Base-by-base conservation (phyloP, 2,888 invertebrate genomes). In the Drosophila recens region DNA sequence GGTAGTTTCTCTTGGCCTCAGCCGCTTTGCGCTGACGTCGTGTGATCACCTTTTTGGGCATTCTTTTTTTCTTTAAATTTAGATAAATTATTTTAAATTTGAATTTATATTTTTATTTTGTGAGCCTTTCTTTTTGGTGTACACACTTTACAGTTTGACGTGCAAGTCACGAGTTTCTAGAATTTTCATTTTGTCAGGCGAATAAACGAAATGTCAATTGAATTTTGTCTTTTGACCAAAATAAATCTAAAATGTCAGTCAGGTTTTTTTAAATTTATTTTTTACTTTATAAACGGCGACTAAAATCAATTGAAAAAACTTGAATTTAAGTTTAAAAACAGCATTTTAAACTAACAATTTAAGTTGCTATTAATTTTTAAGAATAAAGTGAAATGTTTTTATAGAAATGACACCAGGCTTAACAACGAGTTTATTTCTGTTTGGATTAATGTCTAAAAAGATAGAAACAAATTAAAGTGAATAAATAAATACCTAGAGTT, bases 1-100 rank as follows among this genome's bases (percentile, higher is more conserved):
- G 42, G 0, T 0, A 17, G 2, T 56, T 36, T 0, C 52, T 66
- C 17, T 43, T 66, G 4, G 56, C 57, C 15, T 84, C 66, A 0
- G 70, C 82, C 0, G 72, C 85, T 40, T 82, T 89, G 15, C 84
- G 82, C 56, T 84, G 89, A 11, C 84, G 85, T n/a, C 89, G 67
- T 5, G 85, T 84, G 4, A 87, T 51, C 1, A 87, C 89, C 20
- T 79, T 84, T 51, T 58, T 75, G 1, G 87, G 73, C 84, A 89
- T 81, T 30, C 6, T 17, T 45, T 1, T 2, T 27, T 15, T 11
- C n/a, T 52, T 48, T 27, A 2, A 61, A 57, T 45, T 56, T 66
- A 0, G 38, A 51, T 27, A n/a, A 27, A 10, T 20, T 15, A 23
- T 30, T n/a, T 8, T 15, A 23, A 27, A 23, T 23, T n/a, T 0